Evolutionary conservation across 2,888 invertebrate genomes (phyloP), one percentile per base, ranked within the genome.

Genomic region (Agrilus biguttatus): DNA sequence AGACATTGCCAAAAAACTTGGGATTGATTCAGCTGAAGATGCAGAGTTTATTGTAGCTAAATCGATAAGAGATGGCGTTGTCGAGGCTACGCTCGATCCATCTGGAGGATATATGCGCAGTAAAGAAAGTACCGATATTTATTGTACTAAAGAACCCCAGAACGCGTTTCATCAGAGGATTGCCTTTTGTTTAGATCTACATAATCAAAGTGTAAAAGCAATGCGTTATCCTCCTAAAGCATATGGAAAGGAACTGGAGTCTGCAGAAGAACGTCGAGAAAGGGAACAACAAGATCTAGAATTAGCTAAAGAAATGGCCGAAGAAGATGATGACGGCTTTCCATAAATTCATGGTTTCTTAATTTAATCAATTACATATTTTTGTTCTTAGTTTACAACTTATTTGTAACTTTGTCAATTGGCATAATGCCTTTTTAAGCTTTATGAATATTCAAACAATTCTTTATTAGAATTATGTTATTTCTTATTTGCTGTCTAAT

Each of bases 161-260:
- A 70, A 92, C 48, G 93, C 95, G 45, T 96, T 96, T 69, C 93
- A 96, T 70, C 89, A 96, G 64, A 79, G 97, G 55, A 96, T 97
- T 57, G 86, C 88, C 2, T 98, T 98, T 66, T 98, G 98, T 60
- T 73, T 99, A 51, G 93, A 97, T 66, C 77, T 98, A 52, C 96
- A 98, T 62, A 97, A 98, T 67, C 95, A 96, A 68, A 96, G 96
- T 67, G 96, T 98, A 47, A 98, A 95, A 67, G 97, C 98, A 0
- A 96, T 98, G 93, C 79, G 98, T 52, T 98, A 96, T 70, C 98
- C 98, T 14, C 96, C 96, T 1, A 97, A 97, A 62, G 92, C 96
- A 0, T 97, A 97, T 70, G 96, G 96, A 14, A 93, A 95, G 61
- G 96, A 97, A 64, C 71, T 97, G 46, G 98, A 98, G 66, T 93